A percentile compares a stretch with the other conserved stretches of the same genome.
These are phyloP conservation scores for Ptycholaimellus sp. DNA, from an alignment of 2,888 invertebrate species.

Conservation along the genomic window DNA sequence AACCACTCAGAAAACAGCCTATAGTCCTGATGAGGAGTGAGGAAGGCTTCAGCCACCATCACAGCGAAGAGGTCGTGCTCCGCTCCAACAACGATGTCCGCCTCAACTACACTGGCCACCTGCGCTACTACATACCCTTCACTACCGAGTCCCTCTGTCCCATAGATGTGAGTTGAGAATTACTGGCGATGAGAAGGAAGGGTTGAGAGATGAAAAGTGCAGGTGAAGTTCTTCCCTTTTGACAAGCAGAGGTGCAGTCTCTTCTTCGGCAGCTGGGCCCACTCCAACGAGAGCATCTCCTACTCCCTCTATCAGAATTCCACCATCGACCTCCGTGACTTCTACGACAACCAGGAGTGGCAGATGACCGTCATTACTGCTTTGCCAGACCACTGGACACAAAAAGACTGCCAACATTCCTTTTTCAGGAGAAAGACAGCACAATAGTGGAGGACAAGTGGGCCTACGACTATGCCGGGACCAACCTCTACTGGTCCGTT, in stretches of 20 bases:
- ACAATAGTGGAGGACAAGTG: neutral
- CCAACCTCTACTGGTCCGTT: neutral
- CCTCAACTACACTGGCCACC: slow-evolving; percentile 22
- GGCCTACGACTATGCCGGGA: neutral
- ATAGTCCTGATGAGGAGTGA: neutral
- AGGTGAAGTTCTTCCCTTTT: slow-evolving; percentile 24
- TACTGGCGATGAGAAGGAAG: too few relatives aligned
- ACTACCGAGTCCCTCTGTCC: slow-evolving; percentile 1
- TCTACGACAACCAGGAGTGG: slow-evolving; percentile 25
- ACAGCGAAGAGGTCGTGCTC: slow-evolving; percentile 20
- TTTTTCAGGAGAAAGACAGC: neutral
- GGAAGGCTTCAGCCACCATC: slow-evolving; percentile 14
- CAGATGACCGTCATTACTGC: slow-evolving; percentile 10
- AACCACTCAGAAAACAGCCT: neutral
- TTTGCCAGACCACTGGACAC: neutral
- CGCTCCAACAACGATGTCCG: slow-evolving; percentile 21
- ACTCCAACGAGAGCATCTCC: slow-evolving; percentile 23
- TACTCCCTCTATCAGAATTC: slow-evolving; percentile 16
- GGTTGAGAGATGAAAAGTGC: slow-evolving; percentile 20
- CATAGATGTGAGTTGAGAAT: neutral
- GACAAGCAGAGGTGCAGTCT: slow-evolving; percentile 21
- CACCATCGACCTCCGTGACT: slow-evolving; percentile 19
- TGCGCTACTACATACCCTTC: slow-evolving; percentile 21
- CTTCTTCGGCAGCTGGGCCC: slow-evolving; percentile 24
- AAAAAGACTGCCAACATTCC: neutral